phyloP scores from a whole-genome alignment of 2,797 vertebrate genomes.

The Tapera naevia region DNA sequence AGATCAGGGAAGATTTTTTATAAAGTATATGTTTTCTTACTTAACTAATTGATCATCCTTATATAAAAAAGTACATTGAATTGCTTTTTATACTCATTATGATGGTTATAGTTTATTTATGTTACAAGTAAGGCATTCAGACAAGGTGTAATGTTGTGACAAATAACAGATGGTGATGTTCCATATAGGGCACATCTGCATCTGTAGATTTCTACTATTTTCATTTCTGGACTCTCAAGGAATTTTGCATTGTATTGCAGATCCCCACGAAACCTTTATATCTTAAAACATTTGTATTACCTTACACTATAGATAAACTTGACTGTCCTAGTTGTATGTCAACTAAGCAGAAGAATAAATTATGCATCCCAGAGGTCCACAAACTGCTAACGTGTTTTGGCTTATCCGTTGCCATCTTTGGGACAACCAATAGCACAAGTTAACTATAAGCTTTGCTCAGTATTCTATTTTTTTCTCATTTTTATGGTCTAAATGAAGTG shows the following conservation, averaged over 20 bases:
- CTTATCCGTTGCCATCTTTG: neutral
- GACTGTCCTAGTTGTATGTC: neutral
- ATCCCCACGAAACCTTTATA: neutral
- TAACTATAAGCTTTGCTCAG: neutral
- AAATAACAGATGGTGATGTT: neutral
- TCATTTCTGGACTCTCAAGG: neutral
- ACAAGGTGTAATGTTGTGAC: neutral
- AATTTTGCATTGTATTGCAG: neutral
- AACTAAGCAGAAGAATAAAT: neutral
- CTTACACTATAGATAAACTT: neutral
- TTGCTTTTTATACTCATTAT: neutral
- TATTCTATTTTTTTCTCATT: neutral
- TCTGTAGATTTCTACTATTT: neutral
- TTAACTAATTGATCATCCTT: neutral
- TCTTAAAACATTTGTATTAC: neutral
- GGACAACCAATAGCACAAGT: neutral
- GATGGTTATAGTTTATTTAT: neutral
- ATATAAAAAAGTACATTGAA: neutral
- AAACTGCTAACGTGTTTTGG: rapidly evolving
- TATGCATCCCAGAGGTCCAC: neutral
- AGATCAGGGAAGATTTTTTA: neutral
- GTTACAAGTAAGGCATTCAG: neutral
- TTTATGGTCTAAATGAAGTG: neutral
- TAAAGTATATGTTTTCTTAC: neutral
- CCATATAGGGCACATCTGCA: neutral